Evolutionary conservation across 2,113 vertebrate genomes (phyloP).

Genomic region (Ophthalmolycus amberensis): DNA sequence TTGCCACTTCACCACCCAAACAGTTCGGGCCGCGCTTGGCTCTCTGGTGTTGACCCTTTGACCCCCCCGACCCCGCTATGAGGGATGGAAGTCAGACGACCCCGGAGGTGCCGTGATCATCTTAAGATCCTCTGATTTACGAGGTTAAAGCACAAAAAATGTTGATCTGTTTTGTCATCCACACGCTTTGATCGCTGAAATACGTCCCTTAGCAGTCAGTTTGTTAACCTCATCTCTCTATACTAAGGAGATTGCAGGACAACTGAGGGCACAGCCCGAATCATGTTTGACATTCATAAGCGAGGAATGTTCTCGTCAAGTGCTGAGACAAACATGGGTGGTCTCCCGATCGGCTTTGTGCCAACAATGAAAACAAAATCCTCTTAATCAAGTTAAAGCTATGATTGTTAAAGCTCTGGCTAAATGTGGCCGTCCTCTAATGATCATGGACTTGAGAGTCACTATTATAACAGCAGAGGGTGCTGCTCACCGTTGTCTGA

Average conservation of each 20-base stretch:
- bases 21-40: neutral
- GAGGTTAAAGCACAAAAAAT: slow-evolving; percentile 25
- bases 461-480: slow-evolving; percentile 63
- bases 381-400: slow-evolving; percentile 46
- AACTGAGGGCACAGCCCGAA: slow-evolving; percentile 16
- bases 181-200: neutral
- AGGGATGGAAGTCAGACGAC: neutral
- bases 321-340: slow-evolving; percentile 46
- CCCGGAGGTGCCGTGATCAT: neutral
- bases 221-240: neutral
- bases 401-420: slow-evolving; percentile 14
- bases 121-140: neutral
- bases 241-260: slow-evolving; percentile 3
- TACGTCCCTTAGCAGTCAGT: neutral
- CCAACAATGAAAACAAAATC: slow-evolving; percentile 42
- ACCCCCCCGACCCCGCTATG: slow-evolving; percentile 7
- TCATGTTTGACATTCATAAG: slow-evolving; percentile 57
- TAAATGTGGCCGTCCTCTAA: slow-evolving; percentile 24
- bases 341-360: slow-evolving; percentile 15
- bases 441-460: neutral
- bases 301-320: slow-evolving; percentile 57
- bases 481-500: slow-evolving; percentile 47
- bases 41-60: neutral
- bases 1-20: neutral
- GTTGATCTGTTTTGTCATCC: slow-evolving; percentile 14